Conservation (phyloP, 1,140 invertebrate genomes). For the Halesus radiatus region DNA sequence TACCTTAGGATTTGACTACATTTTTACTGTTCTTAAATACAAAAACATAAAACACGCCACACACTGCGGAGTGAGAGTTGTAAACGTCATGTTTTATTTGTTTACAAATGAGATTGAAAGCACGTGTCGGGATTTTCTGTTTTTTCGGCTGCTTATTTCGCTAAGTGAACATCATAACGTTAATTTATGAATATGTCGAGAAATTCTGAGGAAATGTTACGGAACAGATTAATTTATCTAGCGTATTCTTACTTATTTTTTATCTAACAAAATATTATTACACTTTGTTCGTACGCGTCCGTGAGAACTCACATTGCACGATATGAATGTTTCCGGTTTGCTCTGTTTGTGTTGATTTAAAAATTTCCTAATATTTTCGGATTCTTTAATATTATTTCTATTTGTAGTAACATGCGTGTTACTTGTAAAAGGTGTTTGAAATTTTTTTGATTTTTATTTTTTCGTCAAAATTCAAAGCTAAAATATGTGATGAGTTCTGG, state of each 20-base stretch:
- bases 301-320: neutral
- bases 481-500: no score
- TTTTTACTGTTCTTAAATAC: slow-evolving; percentile 30
- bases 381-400: no score
- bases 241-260: no score
- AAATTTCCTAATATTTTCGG: no score
- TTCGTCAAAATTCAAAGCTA: no score
- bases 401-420: no score
- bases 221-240: neutral
- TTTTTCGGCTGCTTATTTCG: neutral
- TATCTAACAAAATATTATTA: no score
- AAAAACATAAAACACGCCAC: slow-evolving; percentile 32
- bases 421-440: no score
- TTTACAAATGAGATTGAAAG: slow-evolving; percentile 41
- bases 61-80: slow-evolving; percentile 12
- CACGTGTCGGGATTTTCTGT: slow-evolving; percentile 7
- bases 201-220: neutral
- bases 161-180: slow-evolving; percentile 1
- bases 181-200: slow-evolving; percentile 1
- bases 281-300: neutral
- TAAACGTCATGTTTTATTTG: slow-evolving; percentile 39
- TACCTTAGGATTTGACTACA: slow-evolving; percentile 26
- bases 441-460: no score
- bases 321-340: neutral
- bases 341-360: neutral